phyloP scores from a whole-genome alignment of 2,888 invertebrate genomes.

The Lomographa bimaculata region DNA sequence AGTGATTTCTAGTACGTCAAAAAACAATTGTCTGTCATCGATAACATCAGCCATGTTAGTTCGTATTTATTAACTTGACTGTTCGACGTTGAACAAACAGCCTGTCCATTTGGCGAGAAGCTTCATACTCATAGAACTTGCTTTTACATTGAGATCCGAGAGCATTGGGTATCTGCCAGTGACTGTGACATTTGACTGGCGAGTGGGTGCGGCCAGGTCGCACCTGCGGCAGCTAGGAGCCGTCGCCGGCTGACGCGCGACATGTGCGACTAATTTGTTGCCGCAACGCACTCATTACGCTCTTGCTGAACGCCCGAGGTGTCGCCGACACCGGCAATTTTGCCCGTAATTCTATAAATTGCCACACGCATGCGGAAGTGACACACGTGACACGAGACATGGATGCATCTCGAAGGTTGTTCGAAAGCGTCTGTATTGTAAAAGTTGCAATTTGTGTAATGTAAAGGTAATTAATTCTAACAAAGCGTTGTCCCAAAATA shows the following conservation, averaged over 20 bases:
- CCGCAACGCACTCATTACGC: slow-evolving; percentile 67
- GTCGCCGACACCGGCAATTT: slow-evolving; percentile 70
- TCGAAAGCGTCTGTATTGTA: slow-evolving; percentile 21
- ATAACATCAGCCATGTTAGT: slow-evolving; percentile 42
- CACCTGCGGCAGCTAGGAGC: slow-evolving; percentile 51
- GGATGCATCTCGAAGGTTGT: slow-evolving; percentile 43
- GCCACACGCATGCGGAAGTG: slow-evolving; percentile 65
- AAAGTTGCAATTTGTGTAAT: too few relatives aligned
- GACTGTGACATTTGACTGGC: slow-evolving; percentile 63
- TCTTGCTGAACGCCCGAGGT: slow-evolving; percentile 70
- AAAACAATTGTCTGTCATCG: slow-evolving; percentile 45
- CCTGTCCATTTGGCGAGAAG: slow-evolving; percentile 22
- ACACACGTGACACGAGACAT: slow-evolving; percentile 45
- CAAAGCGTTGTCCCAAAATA: too few relatives aligned
- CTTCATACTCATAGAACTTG: slow-evolving; percentile 9
- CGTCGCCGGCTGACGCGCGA: slow-evolving; percentile 76
- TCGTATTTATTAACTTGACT: slow-evolving; percentile 36
- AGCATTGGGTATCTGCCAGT: slow-evolving; percentile 39
- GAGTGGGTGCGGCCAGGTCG: slow-evolving; percentile 20
- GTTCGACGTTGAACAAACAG: slow-evolving; percentile 32
- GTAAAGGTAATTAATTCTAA: too few relatives aligned
- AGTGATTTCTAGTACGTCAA: too few relatives aligned
- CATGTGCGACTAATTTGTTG: slow-evolving; percentile 81
- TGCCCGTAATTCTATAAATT: slow-evolving; percentile 72
- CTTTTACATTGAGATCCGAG: slow-evolving; percentile 22